Evolutionary conservation across 2,797 vertebrate genomes (phyloP).

Genomic region (Lutjanus argentimaculatus): DNA sequence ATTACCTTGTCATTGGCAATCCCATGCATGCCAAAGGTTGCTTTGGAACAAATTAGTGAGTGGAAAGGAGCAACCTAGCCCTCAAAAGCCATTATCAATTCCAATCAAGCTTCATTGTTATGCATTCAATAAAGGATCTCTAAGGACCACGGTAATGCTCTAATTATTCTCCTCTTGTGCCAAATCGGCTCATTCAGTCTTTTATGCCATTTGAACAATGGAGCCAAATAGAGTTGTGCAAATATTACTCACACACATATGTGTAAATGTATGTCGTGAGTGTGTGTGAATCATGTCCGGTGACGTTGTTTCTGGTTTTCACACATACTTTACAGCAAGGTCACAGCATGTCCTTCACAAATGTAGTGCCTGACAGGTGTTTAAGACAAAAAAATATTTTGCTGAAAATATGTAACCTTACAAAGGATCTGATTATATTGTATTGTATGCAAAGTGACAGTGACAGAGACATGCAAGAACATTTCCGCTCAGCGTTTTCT

Average conservation of each 20-base stretch:
- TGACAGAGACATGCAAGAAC: conserved; percentile 44
- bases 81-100: conserved; percentile 85
- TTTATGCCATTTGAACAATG: conserved; percentile 76
- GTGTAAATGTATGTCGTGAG: not conserved
- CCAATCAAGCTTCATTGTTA: conserved; percentile 87
- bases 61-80: conserved; percentile 72
- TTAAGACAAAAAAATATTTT: not conserved
- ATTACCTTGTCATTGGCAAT: conserved; percentile 79
- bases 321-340: conserved; percentile 1
- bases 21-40: conserved; percentile 78
- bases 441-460: conserved; percentile 43
- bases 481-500: conserved; percentile 53
- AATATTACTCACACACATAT: not conserved
- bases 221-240: conserved; percentile 50
- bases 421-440: conserved; percentile 50
- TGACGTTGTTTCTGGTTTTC: conserved; percentile 2
- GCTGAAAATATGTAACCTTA: conserved; percentile 30
- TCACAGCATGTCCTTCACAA: conserved; percentile 1
- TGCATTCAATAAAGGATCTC: conserved; percentile 85
- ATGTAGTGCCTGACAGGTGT: not conserved
- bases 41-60: conserved; percentile 83
- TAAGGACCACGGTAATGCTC: conserved; percentile 76
- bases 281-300: not conserved
- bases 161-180: conserved; percentile 82
- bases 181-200: conserved; percentile 80